Evolutionary conservation across 2,888 invertebrate genomes (phyloP).

Genomic region (Ferdinandea cuprea): DNA sequence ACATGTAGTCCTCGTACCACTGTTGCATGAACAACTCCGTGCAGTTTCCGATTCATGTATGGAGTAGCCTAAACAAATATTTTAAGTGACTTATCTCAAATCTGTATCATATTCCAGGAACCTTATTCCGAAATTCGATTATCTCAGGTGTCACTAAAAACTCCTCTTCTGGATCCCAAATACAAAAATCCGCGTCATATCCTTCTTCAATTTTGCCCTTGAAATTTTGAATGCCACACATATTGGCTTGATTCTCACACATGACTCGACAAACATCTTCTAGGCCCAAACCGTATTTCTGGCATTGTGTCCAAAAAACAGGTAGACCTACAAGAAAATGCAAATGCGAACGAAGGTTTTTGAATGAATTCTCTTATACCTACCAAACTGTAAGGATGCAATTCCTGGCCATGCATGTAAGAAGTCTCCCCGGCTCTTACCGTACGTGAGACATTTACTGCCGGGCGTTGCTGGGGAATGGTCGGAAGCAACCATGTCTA

Average conservation of each 20-base stretch:
- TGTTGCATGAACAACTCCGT: conserved; percentile 87
- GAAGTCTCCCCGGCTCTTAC: conserved; percentile 85
- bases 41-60: conserved; percentile 85
- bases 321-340: conserved; percentile 84
- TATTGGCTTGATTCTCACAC: conserved; percentile 85
- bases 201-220: conserved; percentile 87
- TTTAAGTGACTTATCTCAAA: background rate
- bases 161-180: conserved; percentile 87
- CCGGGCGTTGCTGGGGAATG: conserved; percentile 88
- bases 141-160: conserved; percentile 85
- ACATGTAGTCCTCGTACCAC: conserved; percentile 87
- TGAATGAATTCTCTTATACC: conserved; percentile 52
- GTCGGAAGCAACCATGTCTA: conserved; percentile 88
- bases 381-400: conserved; percentile 89
- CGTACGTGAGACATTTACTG: conserved; percentile 84
- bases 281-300: conserved; percentile 84
- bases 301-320: conserved; percentile 88
- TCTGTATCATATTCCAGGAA: conserved; percentile 76
- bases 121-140: conserved; percentile 89
- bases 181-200: conserved; percentile 88
- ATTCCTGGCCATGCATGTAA: conserved; percentile 90
- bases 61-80: conserved; percentile 85
- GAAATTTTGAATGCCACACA: conserved; percentile 85
- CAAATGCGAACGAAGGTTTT: background rate
- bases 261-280: conserved; percentile 85